Conservation (phyloP, 2,888 invertebrate species). For the Lordiphosa andalusiaca region DNA sequence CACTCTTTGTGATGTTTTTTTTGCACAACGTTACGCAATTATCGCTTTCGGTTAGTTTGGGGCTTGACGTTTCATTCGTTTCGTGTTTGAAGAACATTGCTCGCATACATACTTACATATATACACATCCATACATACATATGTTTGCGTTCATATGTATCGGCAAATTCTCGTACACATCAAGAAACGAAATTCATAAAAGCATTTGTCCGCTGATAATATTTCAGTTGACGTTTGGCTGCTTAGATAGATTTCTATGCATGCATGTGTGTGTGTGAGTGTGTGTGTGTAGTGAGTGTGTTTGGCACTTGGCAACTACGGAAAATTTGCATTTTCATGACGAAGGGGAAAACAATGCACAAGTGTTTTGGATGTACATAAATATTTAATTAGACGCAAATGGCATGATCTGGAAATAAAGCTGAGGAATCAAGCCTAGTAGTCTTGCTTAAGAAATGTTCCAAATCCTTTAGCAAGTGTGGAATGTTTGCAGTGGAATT, state of each 20-base stretch:
- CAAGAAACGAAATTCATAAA: too few species aligned
- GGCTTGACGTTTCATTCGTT: constrained; percentile 6
- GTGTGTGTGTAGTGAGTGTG: constrained; percentile 7
- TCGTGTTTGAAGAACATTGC: constrained; percentile 32
- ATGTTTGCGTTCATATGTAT: constrained; percentile 4
- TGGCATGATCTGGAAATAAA: too few species aligned
- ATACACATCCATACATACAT: background rate
- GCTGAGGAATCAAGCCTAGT: too few species aligned
- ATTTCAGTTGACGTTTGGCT: constrained; percentile 3
- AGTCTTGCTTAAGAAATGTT: too few species aligned
- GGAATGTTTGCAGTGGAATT: too few species aligned
- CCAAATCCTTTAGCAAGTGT: too few species aligned
- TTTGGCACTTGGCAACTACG: constrained; percentile 45
- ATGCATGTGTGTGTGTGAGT: background rate
- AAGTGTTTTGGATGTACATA: too few species aligned
- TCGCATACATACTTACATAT: constrained; percentile 1
- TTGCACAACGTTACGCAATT: constrained; percentile 62
- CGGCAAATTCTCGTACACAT: constrained; percentile 4
- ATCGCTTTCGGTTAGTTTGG: constrained; percentile 46
- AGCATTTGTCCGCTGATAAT: constrained; percentile 48
- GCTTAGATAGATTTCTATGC: constrained; percentile 27
- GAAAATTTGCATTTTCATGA: constrained; percentile 43
- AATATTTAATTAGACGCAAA: too few species aligned
- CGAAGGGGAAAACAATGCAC: constrained; percentile 20
- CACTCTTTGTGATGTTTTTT: constrained; percentile 20